Evolutionary conservation across 2,113 vertebrate genomes (phyloP), one percentile per base, ranked within the genome.

Genomic region (Lamprologus ornatipinnis): DNA sequence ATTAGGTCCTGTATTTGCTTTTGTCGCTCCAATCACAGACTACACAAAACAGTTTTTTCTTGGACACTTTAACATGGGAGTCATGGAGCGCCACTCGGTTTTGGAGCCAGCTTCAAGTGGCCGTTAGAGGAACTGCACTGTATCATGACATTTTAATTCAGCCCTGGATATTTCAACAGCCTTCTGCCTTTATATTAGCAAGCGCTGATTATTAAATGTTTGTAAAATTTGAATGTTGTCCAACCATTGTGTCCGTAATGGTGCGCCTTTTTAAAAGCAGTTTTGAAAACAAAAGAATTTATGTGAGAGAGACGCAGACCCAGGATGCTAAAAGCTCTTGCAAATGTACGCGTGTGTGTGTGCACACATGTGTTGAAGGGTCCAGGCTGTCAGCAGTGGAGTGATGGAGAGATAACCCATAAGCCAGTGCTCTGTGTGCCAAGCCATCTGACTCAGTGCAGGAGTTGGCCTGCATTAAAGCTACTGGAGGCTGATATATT

Each of bases 401-500:
- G 58, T 83, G 83, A 95, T 91, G 68, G 88, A 88, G 82, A 87
- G 87, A 94, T 73, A 84, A 89, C 73, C 88, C 78, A 73, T 55
- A 47, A 91, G 73, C 70, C 81, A 80, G 57, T 15, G 53, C 40
- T 87, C 40, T 55, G 58, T 81, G 73, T 57, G 89, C 85, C 85
- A 91, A 90, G 87, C 73, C 63, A 47, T 86, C 63, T 81, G 88
- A 83, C 53, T 88, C 23, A 40, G 55, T 68, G 47, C 55, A 78
- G 26, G 70, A 87, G 55, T 53, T 65, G 82, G 37, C 81, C 47
- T 37, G 31, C 31, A 13, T 88, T 40, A 85, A 53, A 81, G 80
- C 80, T 88, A 51, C 45, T 65, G 21, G 57, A 87, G 85, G 78
- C 42, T 49, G 81, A 87, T 87, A 42, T 60, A 33, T 85, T 81